Conservation (phyloP, 2,888 invertebrate species). For the Thymelicus lineola region DNA sequence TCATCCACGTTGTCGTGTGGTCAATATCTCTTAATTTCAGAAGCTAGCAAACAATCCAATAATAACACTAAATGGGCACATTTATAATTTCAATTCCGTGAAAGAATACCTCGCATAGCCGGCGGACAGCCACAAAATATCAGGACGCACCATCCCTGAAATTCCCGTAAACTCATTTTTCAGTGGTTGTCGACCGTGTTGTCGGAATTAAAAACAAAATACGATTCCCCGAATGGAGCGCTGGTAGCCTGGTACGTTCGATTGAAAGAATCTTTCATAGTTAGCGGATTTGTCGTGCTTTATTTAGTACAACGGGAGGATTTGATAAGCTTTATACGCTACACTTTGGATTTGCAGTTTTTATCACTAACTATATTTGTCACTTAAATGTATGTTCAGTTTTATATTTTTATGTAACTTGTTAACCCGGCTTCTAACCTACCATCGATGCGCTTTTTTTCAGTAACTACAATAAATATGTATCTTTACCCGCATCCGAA, state of each 20-base stretch:
- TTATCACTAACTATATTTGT: not conserved
- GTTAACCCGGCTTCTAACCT: no score
- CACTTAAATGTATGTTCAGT: not conserved
- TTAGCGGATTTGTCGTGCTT: conserved; percentile 36
- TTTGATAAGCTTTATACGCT: not conserved
- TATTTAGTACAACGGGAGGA: not conserved
- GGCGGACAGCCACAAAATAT: not conserved
- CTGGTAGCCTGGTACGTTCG: not conserved
- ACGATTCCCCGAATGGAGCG: conserved; percentile 26
- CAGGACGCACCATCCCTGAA: conserved; percentile 43
- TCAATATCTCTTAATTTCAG: no score
- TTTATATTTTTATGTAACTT: no score
- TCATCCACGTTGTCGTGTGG: no score
- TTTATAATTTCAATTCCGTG: not conserved
- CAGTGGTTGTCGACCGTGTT: conserved; percentile 48
- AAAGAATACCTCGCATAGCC: conserved; percentile 31
- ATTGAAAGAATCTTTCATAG: conserved; percentile 18
- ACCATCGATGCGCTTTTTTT: no score
- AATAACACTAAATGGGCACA: not conserved
- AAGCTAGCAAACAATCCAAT: not conserved
- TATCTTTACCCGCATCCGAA: no score
- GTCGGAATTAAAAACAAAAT: conserved; percentile 29
- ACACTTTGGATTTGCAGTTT: no score
- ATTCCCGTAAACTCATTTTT: conserved; percentile 66
- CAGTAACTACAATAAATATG: no score